These are phyloP conservation scores for Cladopsammia gracilis DNA, from an alignment of 64 coral and sea anemone genomes.

Conservation along the genomic window DNA sequence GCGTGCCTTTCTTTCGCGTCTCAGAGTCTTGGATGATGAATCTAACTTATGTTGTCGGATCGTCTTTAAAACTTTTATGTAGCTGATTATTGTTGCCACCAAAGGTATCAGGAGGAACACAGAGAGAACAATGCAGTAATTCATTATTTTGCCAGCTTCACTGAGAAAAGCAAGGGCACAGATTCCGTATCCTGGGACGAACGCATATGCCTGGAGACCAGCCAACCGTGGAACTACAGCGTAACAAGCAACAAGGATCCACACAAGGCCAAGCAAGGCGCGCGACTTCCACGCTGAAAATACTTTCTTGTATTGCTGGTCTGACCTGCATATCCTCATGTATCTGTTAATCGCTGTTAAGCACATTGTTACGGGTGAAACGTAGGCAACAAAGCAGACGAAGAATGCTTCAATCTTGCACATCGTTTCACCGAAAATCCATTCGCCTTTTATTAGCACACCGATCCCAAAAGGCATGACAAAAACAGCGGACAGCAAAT, in stretches of 20 bases:
- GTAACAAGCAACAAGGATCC: not conserved
- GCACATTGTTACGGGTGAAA: not conserved
- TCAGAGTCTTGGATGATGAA: too few species aligned
- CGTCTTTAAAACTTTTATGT: not conserved
- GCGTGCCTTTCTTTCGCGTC: too few species aligned
- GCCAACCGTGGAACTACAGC: not conserved
- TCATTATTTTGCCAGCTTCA: not conserved
- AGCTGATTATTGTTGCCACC: not conserved
- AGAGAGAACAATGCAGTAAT: not conserved
- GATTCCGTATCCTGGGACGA: not conserved
- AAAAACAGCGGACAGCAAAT: conserved; percentile 8
- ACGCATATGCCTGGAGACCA: not conserved
- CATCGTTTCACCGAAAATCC: not conserved
- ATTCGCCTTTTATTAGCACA: not conserved
- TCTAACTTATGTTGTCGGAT: not conserved
- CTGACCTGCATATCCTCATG: not conserved
- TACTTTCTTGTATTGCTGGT: not conserved
- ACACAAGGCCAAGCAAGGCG: not conserved
- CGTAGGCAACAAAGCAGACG: not conserved
- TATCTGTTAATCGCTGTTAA: conserved; percentile 25
- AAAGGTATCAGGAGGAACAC: not conserved
- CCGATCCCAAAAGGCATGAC: not conserved
- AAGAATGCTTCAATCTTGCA: not conserved
- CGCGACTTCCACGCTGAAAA: not conserved
- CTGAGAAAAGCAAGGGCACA: not conserved